These are phyloP conservation scores for Xenopus petersii DNA, from an alignment of 2,797 vertebrate species.

Conservation along the genomic window DNA sequence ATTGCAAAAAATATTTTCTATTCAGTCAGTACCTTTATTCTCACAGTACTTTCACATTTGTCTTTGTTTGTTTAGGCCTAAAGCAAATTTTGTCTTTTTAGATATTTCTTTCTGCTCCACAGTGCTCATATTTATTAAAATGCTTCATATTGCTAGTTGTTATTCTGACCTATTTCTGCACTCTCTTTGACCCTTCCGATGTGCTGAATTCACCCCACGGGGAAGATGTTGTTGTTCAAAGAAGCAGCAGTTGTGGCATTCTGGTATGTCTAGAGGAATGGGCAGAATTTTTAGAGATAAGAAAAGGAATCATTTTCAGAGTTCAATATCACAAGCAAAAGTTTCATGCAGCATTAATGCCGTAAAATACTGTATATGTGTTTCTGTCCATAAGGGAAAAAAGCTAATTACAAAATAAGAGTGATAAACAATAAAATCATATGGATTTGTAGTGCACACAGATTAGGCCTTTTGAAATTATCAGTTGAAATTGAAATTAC, in stretches of 20 bases:
- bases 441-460: too few relatives aligned
- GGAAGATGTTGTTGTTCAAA: conserved; percentile 16
- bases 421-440: background rate
- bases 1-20: background rate
- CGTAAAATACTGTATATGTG: too few relatives aligned
- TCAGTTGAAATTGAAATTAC: too few relatives aligned
- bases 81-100: conserved; percentile 25
- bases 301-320: background rate
- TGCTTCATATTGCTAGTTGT: conserved; percentile 22
- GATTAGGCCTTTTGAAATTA: too few relatives aligned
- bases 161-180: conserved; percentile 24
- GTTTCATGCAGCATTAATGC: background rate
- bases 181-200: conserved; percentile 20
- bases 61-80: conserved; percentile 25
- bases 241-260: conserved; percentile 10
- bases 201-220: conserved; percentile 28
- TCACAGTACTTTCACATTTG: conserved; percentile 2
- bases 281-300: background rate
- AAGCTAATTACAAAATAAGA: background rate
- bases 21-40: conserved; percentile 8
- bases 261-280: conserved; percentile 3
- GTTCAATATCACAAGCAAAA: background rate
- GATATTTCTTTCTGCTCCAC: conserved; percentile 15
- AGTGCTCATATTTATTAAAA: conserved; percentile 24
- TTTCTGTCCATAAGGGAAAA: background rate